Evolutionary conservation across 2,797 vertebrate genomes (phyloP).

Genomic region (Ciconia nigra): DNA sequence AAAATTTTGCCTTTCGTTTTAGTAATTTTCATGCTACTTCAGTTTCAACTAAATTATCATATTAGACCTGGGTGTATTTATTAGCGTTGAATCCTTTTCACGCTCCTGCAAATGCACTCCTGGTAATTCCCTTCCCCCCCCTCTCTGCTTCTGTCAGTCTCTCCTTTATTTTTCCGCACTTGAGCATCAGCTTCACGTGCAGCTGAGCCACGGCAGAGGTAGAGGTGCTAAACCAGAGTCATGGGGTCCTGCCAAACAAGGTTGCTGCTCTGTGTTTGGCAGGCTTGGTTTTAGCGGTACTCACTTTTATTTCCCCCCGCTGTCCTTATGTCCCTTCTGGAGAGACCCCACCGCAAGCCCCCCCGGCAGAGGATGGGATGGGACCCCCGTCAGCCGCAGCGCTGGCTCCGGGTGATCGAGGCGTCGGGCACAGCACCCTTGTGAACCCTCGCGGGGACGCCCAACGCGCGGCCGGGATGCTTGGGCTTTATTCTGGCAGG

Average conservation of each 20-base stretch:
- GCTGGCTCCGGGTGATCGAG: neutral
- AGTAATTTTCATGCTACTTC: neutral
- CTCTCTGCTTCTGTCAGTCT: neutral
- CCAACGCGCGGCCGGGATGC: rapidly evolving
- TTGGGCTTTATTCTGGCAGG: neutral
- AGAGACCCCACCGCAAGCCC: neutral
- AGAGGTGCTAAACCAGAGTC: neutral
- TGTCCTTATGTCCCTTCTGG: neutral
- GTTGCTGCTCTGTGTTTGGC: neutral
- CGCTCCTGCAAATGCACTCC: neutral
- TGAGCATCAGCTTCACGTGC: neutral
- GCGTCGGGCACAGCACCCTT: neutral
- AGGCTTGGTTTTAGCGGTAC: neutral
- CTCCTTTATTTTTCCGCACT: neutral
- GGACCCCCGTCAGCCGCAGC: neutral
- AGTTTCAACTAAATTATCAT: neutral
- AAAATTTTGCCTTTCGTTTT: neutral
- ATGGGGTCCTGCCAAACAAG: neutral
- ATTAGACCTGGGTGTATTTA: neutral
- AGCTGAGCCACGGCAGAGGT: neutral
- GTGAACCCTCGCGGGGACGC: neutral
- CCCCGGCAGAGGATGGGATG: neutral
- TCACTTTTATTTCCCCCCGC: neutral
- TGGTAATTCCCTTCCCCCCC: neutral
- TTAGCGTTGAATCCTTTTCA: neutral